Conservation (phyloP, 2,888 invertebrate genomes). For the Drosophila neutralis region DNA sequence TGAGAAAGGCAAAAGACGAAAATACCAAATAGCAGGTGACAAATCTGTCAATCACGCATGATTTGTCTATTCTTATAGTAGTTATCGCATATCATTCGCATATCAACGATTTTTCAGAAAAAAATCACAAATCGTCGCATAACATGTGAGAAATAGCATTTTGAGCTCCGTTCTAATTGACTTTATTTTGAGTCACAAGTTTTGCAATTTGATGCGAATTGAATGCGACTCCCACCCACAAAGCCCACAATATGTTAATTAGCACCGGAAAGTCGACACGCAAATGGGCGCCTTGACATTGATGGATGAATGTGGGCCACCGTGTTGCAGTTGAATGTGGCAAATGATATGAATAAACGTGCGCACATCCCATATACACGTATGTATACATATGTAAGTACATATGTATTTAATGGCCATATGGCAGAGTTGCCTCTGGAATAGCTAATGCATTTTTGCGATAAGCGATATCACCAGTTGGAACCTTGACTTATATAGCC, state of each 20-base stretch:
- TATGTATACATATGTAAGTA: neutral
- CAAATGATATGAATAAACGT: slow-evolving; percentile 4
- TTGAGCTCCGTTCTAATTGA: slow-evolving; percentile 6
- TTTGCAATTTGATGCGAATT: slow-evolving; percentile 23
- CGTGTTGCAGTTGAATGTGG: slow-evolving; percentile 16
- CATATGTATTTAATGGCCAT: neutral
- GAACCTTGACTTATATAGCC: slow-evolving; percentile 68
- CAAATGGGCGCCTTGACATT: slow-evolving; percentile 55
- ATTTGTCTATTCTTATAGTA: neutral
- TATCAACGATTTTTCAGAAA: neutral
- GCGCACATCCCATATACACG: neutral
- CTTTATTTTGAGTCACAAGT: slow-evolving; percentile 30
- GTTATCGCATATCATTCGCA: neutral
- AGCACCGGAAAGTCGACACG: slow-evolving; percentile 16
- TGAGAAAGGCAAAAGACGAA: neutral
- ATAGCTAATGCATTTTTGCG: slow-evolving; percentile 30
- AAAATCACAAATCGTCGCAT: neutral
- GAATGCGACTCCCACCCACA: slow-evolving; percentile 1
- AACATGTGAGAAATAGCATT: slow-evolving; percentile 10
- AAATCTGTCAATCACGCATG: too few relatives aligned
- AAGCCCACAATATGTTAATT: slow-evolving; percentile 53
- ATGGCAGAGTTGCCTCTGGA: slow-evolving; percentile 17
- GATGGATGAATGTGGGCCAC: slow-evolving; percentile 58
- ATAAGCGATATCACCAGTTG: slow-evolving; percentile 34
- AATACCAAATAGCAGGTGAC: too few relatives aligned